Evolutionary conservation across 2,888 invertebrate species (phyloP).

Genomic region (Zaprionus bogoriensis): DNA sequence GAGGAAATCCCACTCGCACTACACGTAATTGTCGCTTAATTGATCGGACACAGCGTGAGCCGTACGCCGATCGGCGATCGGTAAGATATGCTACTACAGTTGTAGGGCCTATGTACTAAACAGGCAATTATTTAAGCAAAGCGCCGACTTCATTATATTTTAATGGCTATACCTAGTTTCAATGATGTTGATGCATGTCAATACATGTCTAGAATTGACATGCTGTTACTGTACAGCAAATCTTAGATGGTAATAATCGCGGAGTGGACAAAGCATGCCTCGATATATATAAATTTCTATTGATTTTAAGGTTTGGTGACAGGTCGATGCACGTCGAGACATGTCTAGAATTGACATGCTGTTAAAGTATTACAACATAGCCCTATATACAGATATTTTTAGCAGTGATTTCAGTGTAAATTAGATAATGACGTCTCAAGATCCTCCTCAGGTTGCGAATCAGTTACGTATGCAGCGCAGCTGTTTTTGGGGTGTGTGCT

Average conservation of each 20-base stretch:
- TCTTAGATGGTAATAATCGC: too few relatives aligned
- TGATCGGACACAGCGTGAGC: conserved; percentile 43
- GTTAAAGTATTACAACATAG: not conserved
- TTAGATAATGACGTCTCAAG: conserved; percentile 5
- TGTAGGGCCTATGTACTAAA: conserved; percentile 20
- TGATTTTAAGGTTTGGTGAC: not conserved
- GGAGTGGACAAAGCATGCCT: too few relatives aligned
- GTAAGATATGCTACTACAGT: conserved; percentile 19
- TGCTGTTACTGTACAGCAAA: too few relatives aligned
- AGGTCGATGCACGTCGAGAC: too few relatives aligned
- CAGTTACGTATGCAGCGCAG: conserved; percentile 38
- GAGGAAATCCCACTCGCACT: conserved; percentile 1
- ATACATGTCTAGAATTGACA: too few relatives aligned
- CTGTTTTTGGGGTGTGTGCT: not conserved
- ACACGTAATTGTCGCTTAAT: conserved; percentile 48
- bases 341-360: too few relatives aligned
- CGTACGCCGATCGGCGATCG: too few relatives aligned
- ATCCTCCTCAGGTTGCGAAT: conserved; percentile 9
- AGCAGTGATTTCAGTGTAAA: conserved; percentile 8
- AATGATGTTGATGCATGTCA: too few relatives aligned
- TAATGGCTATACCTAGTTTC: too few relatives aligned
- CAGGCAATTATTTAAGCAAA: not conserved
- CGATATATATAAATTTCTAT: too few relatives aligned
- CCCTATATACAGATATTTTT: not conserved
- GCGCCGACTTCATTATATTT: not conserved